Evolutionary conservation across 2,113 vertebrate genomes (phyloP), one percentile per base, ranked within the genome.

Genomic region (Strix aluco): DNA sequence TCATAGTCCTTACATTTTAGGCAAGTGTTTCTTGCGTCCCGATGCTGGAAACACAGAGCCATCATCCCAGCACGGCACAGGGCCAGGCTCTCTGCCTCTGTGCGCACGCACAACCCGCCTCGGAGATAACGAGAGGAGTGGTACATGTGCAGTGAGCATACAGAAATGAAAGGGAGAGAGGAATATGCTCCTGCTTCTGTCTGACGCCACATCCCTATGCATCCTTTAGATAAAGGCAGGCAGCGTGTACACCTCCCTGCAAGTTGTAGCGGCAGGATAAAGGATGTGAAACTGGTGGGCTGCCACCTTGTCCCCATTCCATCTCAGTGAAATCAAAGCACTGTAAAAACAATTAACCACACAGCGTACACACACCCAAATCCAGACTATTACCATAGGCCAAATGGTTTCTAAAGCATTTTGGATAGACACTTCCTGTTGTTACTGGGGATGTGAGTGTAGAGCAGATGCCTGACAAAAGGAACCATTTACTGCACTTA

Each of bases 171-270:
- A 63, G 27, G 9, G 36, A 46, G 52, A 72, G 42, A 23, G n/a
- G 36, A 72, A 8, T 4, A 58, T 3, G 16, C 62, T 42, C 6
- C 1, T 59, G 47, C 67, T 66, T 70, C 44, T 57, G 32, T 38
- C 69, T 42, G 71, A 34, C 52, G 22, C 47, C 7, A 1, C 0
- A 3, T 27, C 30, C 47, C 42, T 3, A 2, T 2, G 21, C 27
- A 11, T 20, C 51, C 29, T 46, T 25, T 11, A 46, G 54, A 16
- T 1, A 32, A 47, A 38, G 46, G 47, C 51, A 36, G 44, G 62
- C 11, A 23, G 19, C 0, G 9, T 0, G 1, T 10, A 16, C 0
- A 0, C 32, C 66, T 36, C 23, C 17, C 38, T 14, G 2, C 0
- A 9, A 49, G 51, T 2, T 44, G 36, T 3, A 29, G n/a, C 0